Percentiles rank a stretch among this genome's conserved stretches.
These are phyloP conservation scores for Philaenus spumarius DNA, from an alignment of 1,140 invertebrate species.

Conservation along the genomic window DNA sequence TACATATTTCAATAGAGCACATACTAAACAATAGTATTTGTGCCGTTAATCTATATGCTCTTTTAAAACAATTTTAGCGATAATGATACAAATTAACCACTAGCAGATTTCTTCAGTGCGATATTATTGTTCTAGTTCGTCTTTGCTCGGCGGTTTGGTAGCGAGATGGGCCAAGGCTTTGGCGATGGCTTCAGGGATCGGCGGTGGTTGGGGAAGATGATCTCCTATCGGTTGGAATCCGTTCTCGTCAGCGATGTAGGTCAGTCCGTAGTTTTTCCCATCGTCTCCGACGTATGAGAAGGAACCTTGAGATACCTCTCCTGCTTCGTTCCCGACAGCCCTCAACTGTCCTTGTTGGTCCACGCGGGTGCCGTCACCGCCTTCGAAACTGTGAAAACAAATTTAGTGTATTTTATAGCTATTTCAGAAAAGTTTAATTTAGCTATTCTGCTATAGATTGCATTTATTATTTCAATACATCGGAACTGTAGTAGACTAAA, in stretches of 20 bases:
- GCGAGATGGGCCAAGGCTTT: constrained; percentile 55
- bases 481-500: too few species aligned
- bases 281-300: constrained; percentile 53
- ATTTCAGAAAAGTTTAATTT: too few species aligned
- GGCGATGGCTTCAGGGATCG: constrained; percentile 55
- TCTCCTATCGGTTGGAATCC: constrained; percentile 52
- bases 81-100: too few species aligned
- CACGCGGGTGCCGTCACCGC: constrained; percentile 47
- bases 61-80: too few species aligned
- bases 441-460: too few species aligned
- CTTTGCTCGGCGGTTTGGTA: constrained; percentile 36
- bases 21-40: too few species aligned
- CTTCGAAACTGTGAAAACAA: constrained; percentile 25
- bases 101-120: too few species aligned
- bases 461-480: too few species aligned
- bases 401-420: too few species aligned
- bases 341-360: constrained; percentile 47
- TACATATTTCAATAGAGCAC: too few species aligned
- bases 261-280: constrained; percentile 48
- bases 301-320: constrained; percentile 51
- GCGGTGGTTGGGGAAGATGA: constrained; percentile 59
- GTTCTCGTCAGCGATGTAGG: constrained; percentile 55
- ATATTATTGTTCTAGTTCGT: constrained; percentile 14
- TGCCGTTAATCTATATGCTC: too few species aligned
- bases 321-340: constrained; percentile 42